phyloP scores from a whole-genome alignment of 1,140 invertebrate genomes.

The Drosophila kanapiae region DNA sequence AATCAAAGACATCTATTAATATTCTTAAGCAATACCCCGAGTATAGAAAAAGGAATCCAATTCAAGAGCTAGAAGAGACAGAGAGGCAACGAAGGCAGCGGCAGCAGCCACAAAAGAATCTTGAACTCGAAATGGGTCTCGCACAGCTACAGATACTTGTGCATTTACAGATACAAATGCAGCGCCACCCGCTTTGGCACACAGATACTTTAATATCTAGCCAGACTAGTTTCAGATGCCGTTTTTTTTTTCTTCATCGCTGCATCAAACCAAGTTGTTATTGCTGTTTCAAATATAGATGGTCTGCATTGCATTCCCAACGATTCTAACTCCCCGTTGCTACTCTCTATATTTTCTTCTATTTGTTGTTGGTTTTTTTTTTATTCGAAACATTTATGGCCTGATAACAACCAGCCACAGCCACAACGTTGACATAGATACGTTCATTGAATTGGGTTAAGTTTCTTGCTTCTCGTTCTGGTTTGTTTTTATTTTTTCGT shows the following conservation, averaged over 20 bases:
- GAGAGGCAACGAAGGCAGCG: constrained; percentile 8
- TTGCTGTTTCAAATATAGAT: constrained; percentile 48
- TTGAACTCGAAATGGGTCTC: constrained; percentile 65
- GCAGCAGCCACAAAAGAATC: constrained; percentile 59
- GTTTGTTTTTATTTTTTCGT: constrained; percentile 21
- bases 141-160: constrained; percentile 33
- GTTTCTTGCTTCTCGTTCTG: constrained; percentile 18
- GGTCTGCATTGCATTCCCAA: constrained; percentile 28
- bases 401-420: constrained; percentile 38
- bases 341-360: neutral
- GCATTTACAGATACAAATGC: constrained; percentile 25
- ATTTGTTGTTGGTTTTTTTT: constrained; percentile 19
- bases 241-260: constrained; percentile 10
- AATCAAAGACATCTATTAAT: neutral
- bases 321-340: constrained; percentile 13
- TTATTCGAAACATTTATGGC: constrained; percentile 48
- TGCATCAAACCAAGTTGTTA: constrained; percentile 20
- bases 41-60: neutral
- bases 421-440: constrained; percentile 48
- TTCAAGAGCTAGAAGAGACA: constrained; percentile 13
- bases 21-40: neutral
- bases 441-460: constrained; percentile 53
- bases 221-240: constrained; percentile 59
- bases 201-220: constrained; percentile 55
- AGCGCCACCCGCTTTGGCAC: constrained; percentile 37